Evolutionary conservation across 2,113 vertebrate genomes (phyloP).

Genomic region (Pongo abelii): DNA sequence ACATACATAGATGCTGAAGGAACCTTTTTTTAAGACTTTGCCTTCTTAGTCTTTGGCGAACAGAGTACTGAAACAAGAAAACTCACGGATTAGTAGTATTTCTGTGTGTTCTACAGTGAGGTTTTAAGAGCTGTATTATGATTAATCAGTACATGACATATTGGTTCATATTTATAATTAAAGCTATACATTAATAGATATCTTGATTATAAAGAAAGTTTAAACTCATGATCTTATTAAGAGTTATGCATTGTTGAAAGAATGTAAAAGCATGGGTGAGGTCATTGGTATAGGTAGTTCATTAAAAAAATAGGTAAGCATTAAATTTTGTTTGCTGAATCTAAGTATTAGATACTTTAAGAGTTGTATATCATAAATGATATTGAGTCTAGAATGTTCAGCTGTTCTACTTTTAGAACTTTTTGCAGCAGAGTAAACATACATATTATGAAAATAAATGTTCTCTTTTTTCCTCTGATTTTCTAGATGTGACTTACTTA

Average conservation of each 20-base stretch:
- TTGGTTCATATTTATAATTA: not conserved
- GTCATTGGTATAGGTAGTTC: not conserved
- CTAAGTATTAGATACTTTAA: not conserved
- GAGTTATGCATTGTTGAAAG: not conserved
- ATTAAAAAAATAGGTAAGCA: not conserved
- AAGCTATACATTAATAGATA: not conserved
- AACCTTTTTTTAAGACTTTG: not conserved
- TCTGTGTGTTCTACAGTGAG: not conserved
- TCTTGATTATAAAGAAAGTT: not conserved
- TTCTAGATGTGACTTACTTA: conserved; percentile 93
- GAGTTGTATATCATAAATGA: not conserved
- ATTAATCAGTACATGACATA: not conserved
- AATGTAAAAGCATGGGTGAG: not conserved
- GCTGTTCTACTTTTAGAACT: not conserved
- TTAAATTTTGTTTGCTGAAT: not conserved
- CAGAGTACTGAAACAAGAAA: not conserved
- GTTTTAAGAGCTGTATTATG: not conserved
- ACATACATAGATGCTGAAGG: not conserved
- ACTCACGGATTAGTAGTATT: not conserved
- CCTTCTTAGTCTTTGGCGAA: not conserved
- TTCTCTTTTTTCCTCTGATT: conserved; percentile 46
- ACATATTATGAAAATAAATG: not conserved
- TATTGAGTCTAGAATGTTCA: not conserved
- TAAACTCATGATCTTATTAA: not conserved
- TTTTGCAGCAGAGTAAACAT: not conserved